Evolutionary conservation across 1,140 invertebrate genomes (phyloP), one percentile per base, ranked within the genome.

Genomic region (Lucilia cuprina): DNA sequence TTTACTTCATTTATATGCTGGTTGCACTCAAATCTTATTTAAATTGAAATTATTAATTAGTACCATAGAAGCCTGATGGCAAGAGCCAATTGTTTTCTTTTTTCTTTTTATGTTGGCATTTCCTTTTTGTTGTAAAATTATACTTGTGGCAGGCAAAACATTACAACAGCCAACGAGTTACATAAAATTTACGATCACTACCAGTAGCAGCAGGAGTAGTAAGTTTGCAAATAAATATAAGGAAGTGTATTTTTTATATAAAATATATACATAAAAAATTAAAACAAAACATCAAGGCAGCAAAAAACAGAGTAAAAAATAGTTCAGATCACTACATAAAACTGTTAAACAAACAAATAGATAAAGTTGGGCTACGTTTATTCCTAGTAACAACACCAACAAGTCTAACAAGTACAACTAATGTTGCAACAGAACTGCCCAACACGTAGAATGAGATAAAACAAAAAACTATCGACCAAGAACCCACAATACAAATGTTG

Each of bases 311-410:
- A 3, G 41, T 41, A 41, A 41, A 41, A n/a, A 55, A 55, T 2
- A 55, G 50, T 55, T 55, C 50, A 55, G 13, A 55, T 55, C 17
- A 30, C 25, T 30, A 17, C 50, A 55, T 13, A 55, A 55, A 55
- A 55, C 50, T 55, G 74, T 77, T 19, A 35, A 77, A n/a, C 74
- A 77, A 77, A 77, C 74, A 77, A 77, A 77, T 77, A 77, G 74
- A 77, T 77, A 77, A 77, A 77, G 74, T 77, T 77, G 74, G 74
- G 21, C 30, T 77, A 77, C 74, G 35, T 77, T 77, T 41, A n/a
- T 77, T 7, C 3, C 13, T 30, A 74, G 74, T 34, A 35, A 17
- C 34, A 77, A 35, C 34, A 77, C 13, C 17, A 77, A 17, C 30
- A 77, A 74, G 8, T n/a, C 25, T 30, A 77, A 41, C 34, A 77